These are phyloP conservation scores for Bedellia somnulentella DNA, from an alignment of 2,888 invertebrate species.

Conservation along the genomic window DNA sequence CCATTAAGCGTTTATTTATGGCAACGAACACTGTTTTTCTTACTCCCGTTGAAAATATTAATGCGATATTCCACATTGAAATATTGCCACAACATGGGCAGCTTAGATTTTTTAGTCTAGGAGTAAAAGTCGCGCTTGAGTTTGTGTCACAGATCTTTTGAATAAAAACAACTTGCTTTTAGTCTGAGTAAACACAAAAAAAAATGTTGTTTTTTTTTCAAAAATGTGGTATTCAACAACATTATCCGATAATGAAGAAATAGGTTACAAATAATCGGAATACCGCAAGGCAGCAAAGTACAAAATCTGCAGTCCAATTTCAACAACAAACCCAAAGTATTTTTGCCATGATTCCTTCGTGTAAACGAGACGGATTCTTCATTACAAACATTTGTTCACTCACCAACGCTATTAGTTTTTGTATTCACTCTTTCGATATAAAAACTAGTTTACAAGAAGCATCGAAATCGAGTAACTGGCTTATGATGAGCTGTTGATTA, in stretches of 20 bases:
- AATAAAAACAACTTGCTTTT: too few relatives aligned
- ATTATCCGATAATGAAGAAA: too few relatives aligned
- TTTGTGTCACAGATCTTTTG: too few relatives aligned
- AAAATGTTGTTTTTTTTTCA: too few relatives aligned
- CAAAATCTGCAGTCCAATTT: too few relatives aligned
- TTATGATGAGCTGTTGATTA: background rate
- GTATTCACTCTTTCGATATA: constrained; percentile 25
- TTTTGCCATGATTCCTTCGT: constrained; percentile 4
- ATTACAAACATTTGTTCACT: constrained; percentile 30
- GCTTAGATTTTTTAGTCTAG: too few relatives aligned
- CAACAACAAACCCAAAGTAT: too few relatives aligned
- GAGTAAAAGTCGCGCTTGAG: too few relatives aligned
- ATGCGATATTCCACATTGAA: constrained; percentile 21
- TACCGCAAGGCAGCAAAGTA: too few relatives aligned
- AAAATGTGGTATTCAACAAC: too few relatives aligned
- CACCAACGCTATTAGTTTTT: constrained; percentile 33
- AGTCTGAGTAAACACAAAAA: too few relatives aligned
- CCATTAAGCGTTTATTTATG: constrained; percentile 42
- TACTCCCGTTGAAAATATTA: constrained; percentile 36
- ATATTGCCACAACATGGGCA: constrained; percentile 2
- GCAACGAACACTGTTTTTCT: constrained; percentile 23
- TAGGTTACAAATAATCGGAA: too few relatives aligned
- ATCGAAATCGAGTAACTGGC: constrained; percentile 12
- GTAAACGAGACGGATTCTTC: constrained; percentile 18
- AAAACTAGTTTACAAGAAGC: constrained; percentile 17